phyloP scores from a whole-genome alignment of 2,888 invertebrate genomes.

The Metellina segmentata region DNA sequence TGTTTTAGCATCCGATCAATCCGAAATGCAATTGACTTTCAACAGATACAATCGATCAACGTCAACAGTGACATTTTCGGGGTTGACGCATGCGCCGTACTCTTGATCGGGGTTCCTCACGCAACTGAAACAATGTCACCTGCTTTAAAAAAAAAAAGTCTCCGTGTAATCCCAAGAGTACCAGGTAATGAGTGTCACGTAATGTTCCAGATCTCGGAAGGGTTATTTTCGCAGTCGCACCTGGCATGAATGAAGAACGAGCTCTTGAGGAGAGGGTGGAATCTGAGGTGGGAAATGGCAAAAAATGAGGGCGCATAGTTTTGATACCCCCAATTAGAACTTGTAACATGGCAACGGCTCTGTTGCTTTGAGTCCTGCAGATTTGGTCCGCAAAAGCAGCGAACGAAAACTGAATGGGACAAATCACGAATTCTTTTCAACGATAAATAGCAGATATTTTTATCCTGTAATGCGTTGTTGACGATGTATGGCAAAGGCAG shows the following conservation, averaged over 20 bases:
- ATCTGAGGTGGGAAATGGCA: not conserved
- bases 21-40: no score
- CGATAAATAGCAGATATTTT: no score
- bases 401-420: no score
- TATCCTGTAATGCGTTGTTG: no score
- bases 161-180: not conserved
- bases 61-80: not conserved
- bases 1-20: no score
- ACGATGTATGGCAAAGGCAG: no score
- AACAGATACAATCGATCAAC: not conserved
- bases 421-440: no score
- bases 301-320: conserved; percentile 15
- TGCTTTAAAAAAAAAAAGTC: not conserved
- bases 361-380: not conserved
- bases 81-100: not conserved
- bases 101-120: not conserved
- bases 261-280: not conserved
- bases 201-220: conserved; percentile 35
- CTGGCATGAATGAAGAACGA: conserved; percentile 31
- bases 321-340: conserved; percentile 9
- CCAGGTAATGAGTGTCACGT: conserved; percentile 20
- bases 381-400: no score
- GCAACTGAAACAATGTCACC: conserved; percentile 13
- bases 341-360: conserved; percentile 31
- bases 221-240: conserved; percentile 45